Base-by-base conservation (phyloP, 37 sponge, comb jelly and placozoan genomes). In the Oopsacas minuta region DNA sequence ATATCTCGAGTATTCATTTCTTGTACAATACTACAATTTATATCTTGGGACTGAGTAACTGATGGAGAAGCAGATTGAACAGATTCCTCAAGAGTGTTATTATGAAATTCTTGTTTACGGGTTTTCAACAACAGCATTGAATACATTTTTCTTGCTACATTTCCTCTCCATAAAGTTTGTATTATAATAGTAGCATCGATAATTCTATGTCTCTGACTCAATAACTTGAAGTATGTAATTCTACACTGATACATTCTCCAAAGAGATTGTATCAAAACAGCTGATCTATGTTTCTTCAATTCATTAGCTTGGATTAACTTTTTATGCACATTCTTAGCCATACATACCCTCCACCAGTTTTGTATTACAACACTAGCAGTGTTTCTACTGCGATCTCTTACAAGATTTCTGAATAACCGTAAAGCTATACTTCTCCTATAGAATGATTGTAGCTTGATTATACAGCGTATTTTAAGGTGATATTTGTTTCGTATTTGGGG, bases 311-410 rank as follows among this genome's bases (percentile, higher is more conserved):
- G 5, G 7, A 61, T 3, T n/a, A 25, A 3, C 75, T n/a, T 12
- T n/a, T 34, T 61, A 34, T 25, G 22, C 75, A n/a, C 5, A 3
- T 12, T 61, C 75, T 61, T 61, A 3, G 75, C 75, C 1, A 61
- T 10, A n/a, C 30, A 61, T 3, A 61, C 75, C 22, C 75, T 61
- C 75, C 75, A 61, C 75, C 75, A 61, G 75, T n/a, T 61, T n/a
- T 61, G 75, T 32, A 61, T 61, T 3, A 12, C 22, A 32, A 61
- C 20, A 61, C 7, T 25, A 3, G 75, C 75, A 32, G 3, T 12
- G 22, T 61, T n/a, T 10, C 22, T 10, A 46, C 17, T 17, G 7
- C 75, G 75, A 3, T 25, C 30, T 7, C 1, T 61, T 10, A 61
- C 7, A 3, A 61, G 75, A 12, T 61, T 3, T 34, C 22, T 61